Evolutionary conservation across 2,797 vertebrate species (phyloP), one percentile per base, ranked within the genome.

Genomic region (Molothrus ater): DNA sequence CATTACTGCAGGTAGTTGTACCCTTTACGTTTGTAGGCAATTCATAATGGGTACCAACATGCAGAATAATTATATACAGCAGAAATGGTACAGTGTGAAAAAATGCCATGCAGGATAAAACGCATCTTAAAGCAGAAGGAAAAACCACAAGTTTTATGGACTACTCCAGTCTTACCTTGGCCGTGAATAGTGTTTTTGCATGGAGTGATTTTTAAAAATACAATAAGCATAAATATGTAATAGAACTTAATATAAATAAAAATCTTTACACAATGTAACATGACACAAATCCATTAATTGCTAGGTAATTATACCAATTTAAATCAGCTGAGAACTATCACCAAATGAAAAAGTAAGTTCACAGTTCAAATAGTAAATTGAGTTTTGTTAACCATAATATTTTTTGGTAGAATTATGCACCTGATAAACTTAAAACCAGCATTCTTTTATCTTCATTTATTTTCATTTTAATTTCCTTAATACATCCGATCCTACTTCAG

Each of bases 281-380:
- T 88, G 47, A 60, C 43, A 79, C 61, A 84, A 76, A 26, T 68
- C 48, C 59, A 42, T 90, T 96, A 80, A 88, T 75, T 93, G 28
- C 20, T 42, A 32, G 19, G 51, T 65, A 94, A 90, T 88, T 66
- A 70, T 54, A 61, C 15, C n/a, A 84, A 36, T 81, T 94, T 71
- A 80, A 92, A 88, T 76, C 82, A 74, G 14, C 51, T 84, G 76
- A 94, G 54, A 74, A 31, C 82, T 63, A 57, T 19, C 6, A 3
- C 12, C 53, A 85, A 61, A 59, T 69, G 42, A 74, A 80, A 81
- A 60, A 34, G 24, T 66, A 87, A 69, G 19, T 78, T 32, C 32
- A 48, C 25, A 60, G 32, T 68, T 87, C 51, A 81, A 82, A 88
- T 25, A 36, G 7, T 32, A 45, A 45, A 61, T 84, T 60, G 21